These are phyloP conservation scores for Leuctra nigra DNA, from an alignment of 2,888 invertebrate species.

Conservation along the genomic window DNA sequence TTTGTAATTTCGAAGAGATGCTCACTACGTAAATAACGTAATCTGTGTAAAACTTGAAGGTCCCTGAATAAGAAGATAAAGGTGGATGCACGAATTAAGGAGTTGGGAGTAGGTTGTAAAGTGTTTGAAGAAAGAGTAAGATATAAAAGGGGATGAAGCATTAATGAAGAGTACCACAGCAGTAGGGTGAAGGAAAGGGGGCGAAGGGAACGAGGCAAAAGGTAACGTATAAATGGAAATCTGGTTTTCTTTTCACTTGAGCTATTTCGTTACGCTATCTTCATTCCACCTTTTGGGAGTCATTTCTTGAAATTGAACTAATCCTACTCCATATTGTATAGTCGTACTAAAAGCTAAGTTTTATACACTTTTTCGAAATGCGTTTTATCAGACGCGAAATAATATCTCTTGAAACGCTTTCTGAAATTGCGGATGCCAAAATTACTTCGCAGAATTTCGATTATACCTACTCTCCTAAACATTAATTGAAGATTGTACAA, in stretches of 20 bases:
- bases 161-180: neutral
- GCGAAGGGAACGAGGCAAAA: neutral
- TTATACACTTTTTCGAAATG: too few relatives aligned
- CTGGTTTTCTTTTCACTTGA: slow-evolving; percentile 19
- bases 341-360: too few relatives aligned
- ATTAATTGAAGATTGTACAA: too few relatives aligned
- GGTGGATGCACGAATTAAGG: slow-evolving; percentile 3
- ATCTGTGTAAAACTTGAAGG: too few relatives aligned
- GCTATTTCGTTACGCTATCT: slow-evolving; percentile 23
- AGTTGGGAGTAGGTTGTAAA: slow-evolving; percentile 12
- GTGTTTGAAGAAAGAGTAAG: slow-evolving; percentile 8
- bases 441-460: too few relatives aligned
- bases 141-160: neutral
- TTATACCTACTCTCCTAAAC: too few relatives aligned
- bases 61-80: neutral
- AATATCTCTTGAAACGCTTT: too few relatives aligned
- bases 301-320: slow-evolving; percentile 23
- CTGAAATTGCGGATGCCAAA: too few relatives aligned
- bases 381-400: too few relatives aligned
- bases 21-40: too few relatives aligned
- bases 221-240: slow-evolving; percentile 9
- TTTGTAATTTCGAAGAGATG: too few relatives aligned
- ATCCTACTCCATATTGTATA: too few relatives aligned
- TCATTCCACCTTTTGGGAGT: slow-evolving; percentile 25
- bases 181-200: neutral